Conservation (phyloP, 37 sponge, comb jelly and placozoan species). For the Eunapius fragilis region DNA sequence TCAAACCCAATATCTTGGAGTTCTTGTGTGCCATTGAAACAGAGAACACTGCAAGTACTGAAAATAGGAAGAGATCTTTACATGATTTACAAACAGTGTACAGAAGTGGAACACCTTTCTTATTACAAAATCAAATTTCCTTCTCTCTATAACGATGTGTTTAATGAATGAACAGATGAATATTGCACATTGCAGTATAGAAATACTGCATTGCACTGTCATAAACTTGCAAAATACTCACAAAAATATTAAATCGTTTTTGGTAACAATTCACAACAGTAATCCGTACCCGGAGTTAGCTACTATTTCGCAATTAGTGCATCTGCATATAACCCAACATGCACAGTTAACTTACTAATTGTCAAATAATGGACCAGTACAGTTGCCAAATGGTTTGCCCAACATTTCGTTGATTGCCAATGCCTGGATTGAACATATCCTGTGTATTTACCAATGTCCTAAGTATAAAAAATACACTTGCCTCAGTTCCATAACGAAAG, state of each 20-base stretch:
- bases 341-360: neutral
- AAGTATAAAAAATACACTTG: neutral
- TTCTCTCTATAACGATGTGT: no score
- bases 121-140: no score
- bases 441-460: neutral
- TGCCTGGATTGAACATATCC: neutral
- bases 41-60: neutral
- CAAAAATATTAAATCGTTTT: no score
- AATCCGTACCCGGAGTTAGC: no score
- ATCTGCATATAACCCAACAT: neutral
- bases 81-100: no score
- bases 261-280: no score
- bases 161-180: no score
- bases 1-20: constrained; percentile 20
- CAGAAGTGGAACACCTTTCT: no score
- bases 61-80: neutral
- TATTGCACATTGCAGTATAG: no score
- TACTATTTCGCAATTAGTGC: no score
- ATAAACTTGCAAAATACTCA: no score
- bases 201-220: no score
- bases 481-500: constrained; percentile 63
- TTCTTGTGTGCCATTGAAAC: constrained; percentile 6
- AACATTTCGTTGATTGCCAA: constrained; percentile 52
- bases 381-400: constrained; percentile 7
- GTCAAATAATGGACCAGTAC: neutral